Base-by-base conservation (phyloP, 2,113 vertebrate genomes). In the Talpa occidentalis region DNA sequence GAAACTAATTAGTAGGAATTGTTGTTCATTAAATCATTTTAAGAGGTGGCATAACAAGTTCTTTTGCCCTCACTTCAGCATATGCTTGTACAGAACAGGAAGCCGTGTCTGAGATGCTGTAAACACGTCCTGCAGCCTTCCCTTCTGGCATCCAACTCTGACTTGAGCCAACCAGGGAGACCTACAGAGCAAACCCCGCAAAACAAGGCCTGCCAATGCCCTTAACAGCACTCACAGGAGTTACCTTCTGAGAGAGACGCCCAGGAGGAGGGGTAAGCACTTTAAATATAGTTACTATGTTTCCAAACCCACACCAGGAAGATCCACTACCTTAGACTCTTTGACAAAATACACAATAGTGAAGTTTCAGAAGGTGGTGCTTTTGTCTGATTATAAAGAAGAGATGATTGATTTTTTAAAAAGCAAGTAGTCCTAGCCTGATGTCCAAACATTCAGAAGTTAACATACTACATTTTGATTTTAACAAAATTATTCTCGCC, bases 1-100 rank as follows among this genome's bases (percentile, higher is more conserved):
- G 72, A 69, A 77, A 92, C 35, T 64, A 92, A 83, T 91, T 84
- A 79, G 28, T 82, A 62, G 40, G 93, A 91, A 81, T 73, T 89
- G 17, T 21, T 90, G 15, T 76, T 84, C 32, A 44, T 81, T 88
- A 93, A 79, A 81, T 80, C 54, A 84, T 87, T 90, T 90, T 60
- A 67, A 87, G 67, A 77, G 37, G 16, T 86, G 42, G n/a, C 44
- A 54, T 47, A 60, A 3, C 49, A 3, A 52, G 49, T 49, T 49
- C 49, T 52, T 17, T 15, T 44, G 44, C 37, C 89, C 1, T 47
- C 66, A 62, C 32, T 83, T n/a, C 66, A 73, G 24, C 10, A 14
- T 6, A 21, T 47, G 6, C 22, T 90, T 28, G 22, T 62, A 70
- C 22, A 16, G 26, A 30, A 32, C 15, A 82, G 35, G 35, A 94